These are phyloP conservation scores for Cochlearius cochlearius DNA, from an alignment of 2,113 vertebrate species.

Conservation along the genomic window DNA sequence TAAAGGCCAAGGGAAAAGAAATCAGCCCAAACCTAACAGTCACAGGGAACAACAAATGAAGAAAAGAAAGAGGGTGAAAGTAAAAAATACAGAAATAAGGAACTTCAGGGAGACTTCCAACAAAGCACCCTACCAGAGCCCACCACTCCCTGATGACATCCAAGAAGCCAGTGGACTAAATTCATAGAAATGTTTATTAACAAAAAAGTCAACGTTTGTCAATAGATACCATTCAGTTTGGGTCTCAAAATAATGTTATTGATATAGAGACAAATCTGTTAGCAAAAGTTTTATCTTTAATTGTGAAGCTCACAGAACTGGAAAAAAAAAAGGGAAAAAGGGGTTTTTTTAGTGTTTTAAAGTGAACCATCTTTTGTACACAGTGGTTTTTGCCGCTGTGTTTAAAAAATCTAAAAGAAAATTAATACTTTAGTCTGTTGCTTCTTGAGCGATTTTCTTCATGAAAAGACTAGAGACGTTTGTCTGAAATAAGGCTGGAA, in stretches of 20 bases:
- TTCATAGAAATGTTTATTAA: background rate
- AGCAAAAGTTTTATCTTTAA: background rate
- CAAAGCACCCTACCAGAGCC: background rate
- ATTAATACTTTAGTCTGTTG: background rate
- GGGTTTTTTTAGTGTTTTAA: background rate
- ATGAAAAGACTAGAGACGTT: background rate
- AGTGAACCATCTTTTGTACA: background rate
- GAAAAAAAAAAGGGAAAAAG: background rate
- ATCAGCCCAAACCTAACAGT: background rate
- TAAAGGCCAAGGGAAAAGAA: background rate
- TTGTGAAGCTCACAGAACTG: background rate
- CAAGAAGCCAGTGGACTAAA: background rate
- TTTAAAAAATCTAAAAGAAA: background rate
- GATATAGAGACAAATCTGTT: background rate
- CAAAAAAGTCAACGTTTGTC: background rate
- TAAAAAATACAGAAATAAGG: background rate
- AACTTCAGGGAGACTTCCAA: background rate
- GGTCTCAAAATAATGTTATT: background rate
- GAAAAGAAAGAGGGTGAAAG: background rate
- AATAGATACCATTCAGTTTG: background rate
- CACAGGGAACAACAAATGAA: background rate
- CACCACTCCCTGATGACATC: background rate
- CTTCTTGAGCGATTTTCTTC: background rate
- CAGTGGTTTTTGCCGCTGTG: background rate
- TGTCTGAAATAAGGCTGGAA: background rate